Evolutionary conservation across 2,797 vertebrate species (phyloP), one percentile per base, ranked within the genome.

Genomic region (Gymnodraco acuticeps): DNA sequence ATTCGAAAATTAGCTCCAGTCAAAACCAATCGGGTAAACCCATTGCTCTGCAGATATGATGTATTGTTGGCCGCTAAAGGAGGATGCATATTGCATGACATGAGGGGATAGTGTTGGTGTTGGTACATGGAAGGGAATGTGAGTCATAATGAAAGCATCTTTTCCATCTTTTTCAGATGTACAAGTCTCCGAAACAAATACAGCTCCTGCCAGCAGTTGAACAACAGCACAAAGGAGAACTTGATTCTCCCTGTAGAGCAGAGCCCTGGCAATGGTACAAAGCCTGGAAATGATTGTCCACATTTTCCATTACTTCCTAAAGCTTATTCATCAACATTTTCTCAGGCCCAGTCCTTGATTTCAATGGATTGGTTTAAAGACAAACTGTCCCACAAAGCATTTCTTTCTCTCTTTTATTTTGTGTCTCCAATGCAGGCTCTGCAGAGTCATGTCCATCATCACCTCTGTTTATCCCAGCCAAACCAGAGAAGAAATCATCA

Each of bases 401-500:
- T 70, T 70, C 23, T 63, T 13, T 52, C 13, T 23, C 31, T 19
- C 31, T 73, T 73, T 67, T 2, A 62, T 75, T 73, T 60, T 82
- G 11, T 64, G n/a, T 84, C 50, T 78, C 80, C 59, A 53, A 53
- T 53, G 4, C 84, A 94, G 93, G 81, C 76, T 41, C 71, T 52
- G 1, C 59, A 0, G 90, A 92, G 54, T 93, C 91, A 4, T 80
- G 92, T 71, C 85, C 90, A 59, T 95, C 95, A 62, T 94, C 95
- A 19, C 93, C 94, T 58, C 81, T 95, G 46, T 95, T 95, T 58
- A 65, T 95, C 73, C 93, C 94, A 7, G 78, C 86, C 64, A 94
- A 93, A 88, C 88, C 87, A 53, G 78, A 83, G 69, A 92, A 67
- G 67, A 93, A 78, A 74, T 65, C 83, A 4, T 3, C 43, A 27